Evolutionary conservation across 2,888 invertebrate species (phyloP).

Genomic region (Mythimna impura): DNA sequence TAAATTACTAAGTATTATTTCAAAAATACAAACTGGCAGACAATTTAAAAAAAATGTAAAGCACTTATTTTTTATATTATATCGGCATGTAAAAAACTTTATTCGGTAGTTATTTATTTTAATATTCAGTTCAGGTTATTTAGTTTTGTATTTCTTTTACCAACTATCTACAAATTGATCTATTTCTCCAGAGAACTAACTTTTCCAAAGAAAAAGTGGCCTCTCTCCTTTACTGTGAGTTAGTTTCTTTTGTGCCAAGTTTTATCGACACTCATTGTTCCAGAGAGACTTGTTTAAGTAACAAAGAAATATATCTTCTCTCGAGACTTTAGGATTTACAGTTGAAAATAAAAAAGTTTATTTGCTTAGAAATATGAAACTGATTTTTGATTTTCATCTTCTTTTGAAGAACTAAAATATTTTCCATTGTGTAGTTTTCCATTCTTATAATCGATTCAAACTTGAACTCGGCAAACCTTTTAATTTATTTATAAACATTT

Average conservation of each 20-base stretch:
- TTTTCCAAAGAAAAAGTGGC: conserved; percentile 35
- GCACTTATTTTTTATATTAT: background rate
- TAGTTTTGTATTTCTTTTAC: background rate
- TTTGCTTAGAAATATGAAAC: conserved; percentile 1
- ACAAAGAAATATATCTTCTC: conserved; percentile 40
- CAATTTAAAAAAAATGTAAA: background rate
- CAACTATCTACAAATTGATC: conserved; percentile 19
- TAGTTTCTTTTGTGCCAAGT: conserved; percentile 46
- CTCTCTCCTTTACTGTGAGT: conserved; percentile 24
- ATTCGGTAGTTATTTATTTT: background rate
- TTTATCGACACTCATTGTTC: conserved; percentile 48
- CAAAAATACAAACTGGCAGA: background rate
- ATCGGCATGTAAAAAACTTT: background rate
- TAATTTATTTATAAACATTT: background rate
- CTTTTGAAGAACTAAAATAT: background rate
- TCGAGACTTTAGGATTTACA: conserved; percentile 1
- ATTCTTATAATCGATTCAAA: background rate
- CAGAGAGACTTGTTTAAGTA: conserved; percentile 53
- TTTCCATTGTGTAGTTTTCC: background rate
- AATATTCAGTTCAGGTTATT: background rate
- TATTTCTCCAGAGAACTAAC: conserved; percentile 14
- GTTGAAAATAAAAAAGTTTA: conserved; percentile 19
- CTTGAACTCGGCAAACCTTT: background rate
- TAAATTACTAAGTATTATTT: background rate
- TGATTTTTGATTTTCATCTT: conserved; percentile 5